A percentile compares a stretch with the other conserved stretches of the same genome.
These are phyloP conservation scores for Drosophila mayaguana DNA, from an alignment of 2,888 invertebrate genomes.

Conservation along the genomic window DNA sequence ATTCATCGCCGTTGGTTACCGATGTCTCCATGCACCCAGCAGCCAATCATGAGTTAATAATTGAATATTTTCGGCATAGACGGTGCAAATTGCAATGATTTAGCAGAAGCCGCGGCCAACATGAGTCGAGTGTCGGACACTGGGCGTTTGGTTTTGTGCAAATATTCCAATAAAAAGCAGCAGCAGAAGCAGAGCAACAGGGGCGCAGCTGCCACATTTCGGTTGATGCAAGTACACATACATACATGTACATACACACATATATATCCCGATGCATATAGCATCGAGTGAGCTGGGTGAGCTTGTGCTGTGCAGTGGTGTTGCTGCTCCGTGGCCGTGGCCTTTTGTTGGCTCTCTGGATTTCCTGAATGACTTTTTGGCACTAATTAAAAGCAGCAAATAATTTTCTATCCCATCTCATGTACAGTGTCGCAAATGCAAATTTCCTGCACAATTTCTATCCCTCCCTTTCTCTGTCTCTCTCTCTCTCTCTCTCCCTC, in stretches of 20 bases:
- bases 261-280: not conserved
- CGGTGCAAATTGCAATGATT: conserved; percentile 47
- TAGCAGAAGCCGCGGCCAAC: not conserved
- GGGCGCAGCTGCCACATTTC: conserved; percentile 7
- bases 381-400: conserved; percentile 82
- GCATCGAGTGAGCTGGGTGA: conserved; percentile 44
- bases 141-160: conserved; percentile 36
- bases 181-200: conserved; percentile 5
- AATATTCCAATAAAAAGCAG: conserved; percentile 48
- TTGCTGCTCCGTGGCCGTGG: conserved; percentile 1
- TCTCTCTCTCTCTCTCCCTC: not conserved
- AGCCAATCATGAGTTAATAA: conserved; percentile 61
- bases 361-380: conserved; percentile 78
- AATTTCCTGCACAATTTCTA: conserved; percentile 2
- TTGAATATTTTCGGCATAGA: conserved; percentile 54
- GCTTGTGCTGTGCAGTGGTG: conserved; percentile 36
- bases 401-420: conserved; percentile 67
- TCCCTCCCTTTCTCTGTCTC: not conserved
- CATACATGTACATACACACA: not conserved
- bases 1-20: not conserved
- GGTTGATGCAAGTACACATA: not conserved
- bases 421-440: conserved; percentile 33
- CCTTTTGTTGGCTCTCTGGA: conserved; percentile 28
- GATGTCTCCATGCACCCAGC: not conserved
- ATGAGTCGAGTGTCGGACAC: conserved; percentile 4